Evolutionary conservation across 2,113 vertebrate genomes (phyloP).

Genomic region (Sturnus vulgaris): DNA sequence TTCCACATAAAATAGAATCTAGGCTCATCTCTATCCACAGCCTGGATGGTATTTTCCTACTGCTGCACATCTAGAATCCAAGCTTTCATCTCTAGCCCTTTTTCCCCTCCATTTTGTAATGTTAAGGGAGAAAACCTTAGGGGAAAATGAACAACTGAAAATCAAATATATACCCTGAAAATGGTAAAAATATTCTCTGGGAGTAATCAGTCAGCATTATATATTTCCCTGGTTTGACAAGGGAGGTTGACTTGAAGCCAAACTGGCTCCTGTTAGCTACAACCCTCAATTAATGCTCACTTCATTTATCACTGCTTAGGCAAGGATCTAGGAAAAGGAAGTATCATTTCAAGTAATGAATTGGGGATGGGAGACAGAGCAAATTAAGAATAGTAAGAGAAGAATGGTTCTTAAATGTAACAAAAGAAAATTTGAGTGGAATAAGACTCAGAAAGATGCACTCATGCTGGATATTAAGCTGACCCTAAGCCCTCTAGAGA

Average conservation of each 20-base stretch:
- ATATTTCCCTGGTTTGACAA: conserved; percentile 46
- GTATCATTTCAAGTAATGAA: conserved; percentile 28
- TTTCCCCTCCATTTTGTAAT: not conserved
- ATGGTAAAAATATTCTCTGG: conserved; percentile 61
- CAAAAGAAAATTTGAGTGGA: not conserved
- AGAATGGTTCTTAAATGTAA: not conserved
- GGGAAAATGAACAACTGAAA: conserved; percentile 28
- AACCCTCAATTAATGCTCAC: conserved; percentile 48
- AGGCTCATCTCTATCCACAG: not conserved
- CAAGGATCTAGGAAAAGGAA: conserved; percentile 19
- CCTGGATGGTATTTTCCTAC: not conserved
- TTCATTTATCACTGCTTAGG: conserved; percentile 62
- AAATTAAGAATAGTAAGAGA: not conserved
- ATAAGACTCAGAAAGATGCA: not conserved
- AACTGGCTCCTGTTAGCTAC: conserved; percentile 57
- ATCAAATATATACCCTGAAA: conserved; percentile 37
- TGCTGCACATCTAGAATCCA: not conserved
- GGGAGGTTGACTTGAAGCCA: conserved; percentile 49
- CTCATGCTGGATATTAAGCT: not conserved
- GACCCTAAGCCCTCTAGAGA: not conserved
- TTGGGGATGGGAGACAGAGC: not conserved
- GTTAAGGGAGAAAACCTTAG: not conserved
- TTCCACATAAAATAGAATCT: conserved; percentile 9
- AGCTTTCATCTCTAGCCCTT: conserved; percentile 32
- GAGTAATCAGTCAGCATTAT: conserved; percentile 67